Conservation (phyloP, 2,797 vertebrate species). For the Coregonus ussuriensis region DNA sequence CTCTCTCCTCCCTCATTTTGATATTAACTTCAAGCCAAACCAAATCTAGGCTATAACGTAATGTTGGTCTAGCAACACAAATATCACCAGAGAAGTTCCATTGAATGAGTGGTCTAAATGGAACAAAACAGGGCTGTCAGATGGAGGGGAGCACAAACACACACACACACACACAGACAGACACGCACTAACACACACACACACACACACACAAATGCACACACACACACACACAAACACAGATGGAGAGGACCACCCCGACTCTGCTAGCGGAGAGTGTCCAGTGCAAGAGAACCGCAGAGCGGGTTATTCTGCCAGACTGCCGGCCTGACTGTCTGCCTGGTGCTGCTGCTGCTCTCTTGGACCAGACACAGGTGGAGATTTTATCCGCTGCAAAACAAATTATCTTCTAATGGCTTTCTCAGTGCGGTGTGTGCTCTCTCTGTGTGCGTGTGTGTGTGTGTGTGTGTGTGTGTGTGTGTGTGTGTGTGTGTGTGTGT, state of each 20-base stretch:
- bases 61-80: constrained; percentile 77
- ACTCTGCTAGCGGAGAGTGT: constrained; percentile 34
- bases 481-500: too few relatives aligned
- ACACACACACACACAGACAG: too few relatives aligned
- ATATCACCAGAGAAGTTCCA: constrained; percentile 72
- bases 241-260: constrained; percentile 77
- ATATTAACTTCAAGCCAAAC: constrained; percentile 79
- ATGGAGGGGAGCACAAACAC: not conserved
- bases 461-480: too few relatives aligned
- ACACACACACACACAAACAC: not conserved
- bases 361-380: constrained; percentile 38
- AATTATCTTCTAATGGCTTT: constrained; percentile 58
- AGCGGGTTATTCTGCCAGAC: constrained; percentile 42
- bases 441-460: too few relatives aligned
- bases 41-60: constrained; percentile 66
- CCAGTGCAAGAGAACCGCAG: constrained; percentile 45
- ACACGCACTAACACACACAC: too few relatives aligned
- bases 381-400: constrained; percentile 53
- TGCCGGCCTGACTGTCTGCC: constrained; percentile 9
- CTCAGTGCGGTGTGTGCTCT: constrained; percentile 17
- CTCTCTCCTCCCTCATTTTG: constrained; percentile 70
- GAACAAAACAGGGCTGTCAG: constrained; percentile 57
- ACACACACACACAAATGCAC: too few relatives aligned
- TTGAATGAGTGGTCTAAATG: constrained; percentile 29
- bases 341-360: constrained; percentile 7